These are phyloP conservation scores for Proales similis DNA, from an alignment of 1,140 invertebrate genomes.

Conservation along the genomic window DNA sequence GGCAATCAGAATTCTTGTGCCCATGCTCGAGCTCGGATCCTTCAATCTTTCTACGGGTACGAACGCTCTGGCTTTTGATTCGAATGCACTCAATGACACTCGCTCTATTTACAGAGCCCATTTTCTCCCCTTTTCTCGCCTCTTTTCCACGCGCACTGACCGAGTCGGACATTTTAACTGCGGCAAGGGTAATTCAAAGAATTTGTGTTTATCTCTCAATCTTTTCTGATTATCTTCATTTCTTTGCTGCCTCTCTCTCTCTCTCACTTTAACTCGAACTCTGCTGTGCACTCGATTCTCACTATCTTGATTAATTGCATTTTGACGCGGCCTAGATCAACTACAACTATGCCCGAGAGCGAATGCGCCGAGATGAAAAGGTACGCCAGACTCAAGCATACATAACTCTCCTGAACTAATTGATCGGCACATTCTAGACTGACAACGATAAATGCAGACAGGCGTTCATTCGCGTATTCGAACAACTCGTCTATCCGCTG, in stretches of 20 bases:
- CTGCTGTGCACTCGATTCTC: not conserved
- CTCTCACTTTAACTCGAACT: no score
- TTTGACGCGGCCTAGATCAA: not conserved
- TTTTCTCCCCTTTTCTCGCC: conserved; percentile 23
- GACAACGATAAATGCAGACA: conserved; percentile 19
- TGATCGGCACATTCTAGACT: conserved; percentile 1
- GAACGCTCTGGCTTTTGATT: no score
- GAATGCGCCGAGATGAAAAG: conserved; percentile 24
- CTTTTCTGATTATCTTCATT: no score
- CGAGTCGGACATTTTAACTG: conserved; percentile 14
- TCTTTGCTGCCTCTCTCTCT: no score
- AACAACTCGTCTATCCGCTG: conserved; percentile 14
- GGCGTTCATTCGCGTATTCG: conserved; percentile 17
- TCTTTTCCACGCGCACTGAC: conserved; percentile 2
- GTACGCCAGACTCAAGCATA: not conserved
- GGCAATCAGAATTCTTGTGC: not conserved
- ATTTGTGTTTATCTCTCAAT: no score
- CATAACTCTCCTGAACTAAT: not conserved
- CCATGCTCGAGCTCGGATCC: conserved; percentile 16
- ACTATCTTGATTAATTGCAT: not conserved
- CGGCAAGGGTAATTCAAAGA: not conserved
- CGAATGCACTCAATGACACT: no score
- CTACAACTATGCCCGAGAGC: conserved; percentile 8
- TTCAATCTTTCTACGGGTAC: conserved; percentile 32
- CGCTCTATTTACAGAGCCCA: no score